phyloP scores from a whole-genome alignment of 2,797 vertebrate genomes.

The Pangasius larnaudii region DNA sequence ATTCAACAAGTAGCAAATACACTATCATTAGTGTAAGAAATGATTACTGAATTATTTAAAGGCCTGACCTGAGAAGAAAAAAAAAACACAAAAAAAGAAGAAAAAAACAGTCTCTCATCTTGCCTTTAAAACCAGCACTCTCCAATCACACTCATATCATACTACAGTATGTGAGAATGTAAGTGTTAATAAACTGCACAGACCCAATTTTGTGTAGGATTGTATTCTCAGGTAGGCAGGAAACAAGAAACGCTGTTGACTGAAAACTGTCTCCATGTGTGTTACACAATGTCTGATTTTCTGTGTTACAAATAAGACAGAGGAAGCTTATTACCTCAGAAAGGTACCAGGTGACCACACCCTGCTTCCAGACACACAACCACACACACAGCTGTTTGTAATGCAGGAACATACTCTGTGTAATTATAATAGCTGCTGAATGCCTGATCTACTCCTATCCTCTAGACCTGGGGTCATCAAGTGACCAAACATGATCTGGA shows the following conservation, averaged over 20 bases:
- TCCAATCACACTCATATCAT: not conserved
- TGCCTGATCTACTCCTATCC: not conserved
- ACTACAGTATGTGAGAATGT: not conserved
- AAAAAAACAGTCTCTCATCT: not conserved
- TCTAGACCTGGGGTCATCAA: not conserved
- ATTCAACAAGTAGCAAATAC: not conserved
- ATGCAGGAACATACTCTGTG: not conserved
- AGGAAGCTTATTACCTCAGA: not conserved
- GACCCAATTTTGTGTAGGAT: not conserved
- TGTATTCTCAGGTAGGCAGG: conserved; percentile 6
- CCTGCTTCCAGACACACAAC: not conserved
- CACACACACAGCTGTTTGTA: not conserved
- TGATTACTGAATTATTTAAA: not conserved
- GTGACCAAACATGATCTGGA: not conserved
- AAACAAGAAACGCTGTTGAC: not conserved
- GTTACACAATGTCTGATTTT: not conserved
- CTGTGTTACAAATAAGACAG: not conserved
- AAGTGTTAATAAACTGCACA: not conserved
- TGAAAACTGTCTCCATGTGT: not conserved
- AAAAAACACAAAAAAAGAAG: no score
- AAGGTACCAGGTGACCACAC: not conserved
- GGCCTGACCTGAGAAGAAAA: not conserved
- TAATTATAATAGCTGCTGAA: not conserved
- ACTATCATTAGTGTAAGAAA: not conserved
- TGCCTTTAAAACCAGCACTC: conserved; percentile 10